Conservation (phyloP, 2,113 vertebrate species). For the Notothenia coriiceps region DNA sequence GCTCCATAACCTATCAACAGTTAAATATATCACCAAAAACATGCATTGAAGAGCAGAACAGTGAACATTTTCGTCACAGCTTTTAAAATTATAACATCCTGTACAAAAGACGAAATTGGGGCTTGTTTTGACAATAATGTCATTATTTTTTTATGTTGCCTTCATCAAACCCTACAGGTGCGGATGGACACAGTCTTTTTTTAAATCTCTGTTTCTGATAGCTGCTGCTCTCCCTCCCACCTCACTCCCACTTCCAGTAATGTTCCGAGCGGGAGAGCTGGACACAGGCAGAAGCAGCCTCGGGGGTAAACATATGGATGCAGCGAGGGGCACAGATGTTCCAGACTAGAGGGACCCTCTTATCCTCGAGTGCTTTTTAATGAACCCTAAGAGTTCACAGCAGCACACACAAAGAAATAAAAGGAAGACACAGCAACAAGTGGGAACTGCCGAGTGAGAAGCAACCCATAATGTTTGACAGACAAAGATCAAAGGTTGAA, state of each 20-base stretch:
- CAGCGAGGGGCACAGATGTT: conserved; percentile 74
- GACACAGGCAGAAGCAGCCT: conserved; percentile 61
- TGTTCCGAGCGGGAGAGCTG: conserved; percentile 19
- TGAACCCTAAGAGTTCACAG: conserved; percentile 21
- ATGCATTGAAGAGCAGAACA: background rate
- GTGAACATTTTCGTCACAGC: background rate
- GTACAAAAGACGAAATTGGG: background rate
- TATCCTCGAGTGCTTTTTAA: conserved; percentile 57
- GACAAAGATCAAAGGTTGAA: conserved; percentile 51
- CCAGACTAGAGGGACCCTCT: conserved; percentile 45
- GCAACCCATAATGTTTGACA: conserved; percentile 45
- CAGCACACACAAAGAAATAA: background rate
- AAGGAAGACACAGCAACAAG: conserved; percentile 35
- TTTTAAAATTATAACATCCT: background rate
- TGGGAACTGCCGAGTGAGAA: conserved; percentile 29
- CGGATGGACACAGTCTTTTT: background rate
- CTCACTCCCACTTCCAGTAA: conserved; percentile 7
- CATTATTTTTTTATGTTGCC: background rate
- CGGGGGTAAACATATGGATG: conserved; percentile 73
- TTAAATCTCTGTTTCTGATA: background rate
- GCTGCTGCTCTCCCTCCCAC: conserved; percentile 20
- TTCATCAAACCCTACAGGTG: background rate
- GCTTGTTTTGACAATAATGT: background rate
- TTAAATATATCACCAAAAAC: background rate
- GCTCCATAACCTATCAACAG: background rate